These are phyloP conservation scores for Premnoplex brunnescens DNA, from an alignment of 2,797 vertebrate genomes.

Conservation along the genomic window DNA sequence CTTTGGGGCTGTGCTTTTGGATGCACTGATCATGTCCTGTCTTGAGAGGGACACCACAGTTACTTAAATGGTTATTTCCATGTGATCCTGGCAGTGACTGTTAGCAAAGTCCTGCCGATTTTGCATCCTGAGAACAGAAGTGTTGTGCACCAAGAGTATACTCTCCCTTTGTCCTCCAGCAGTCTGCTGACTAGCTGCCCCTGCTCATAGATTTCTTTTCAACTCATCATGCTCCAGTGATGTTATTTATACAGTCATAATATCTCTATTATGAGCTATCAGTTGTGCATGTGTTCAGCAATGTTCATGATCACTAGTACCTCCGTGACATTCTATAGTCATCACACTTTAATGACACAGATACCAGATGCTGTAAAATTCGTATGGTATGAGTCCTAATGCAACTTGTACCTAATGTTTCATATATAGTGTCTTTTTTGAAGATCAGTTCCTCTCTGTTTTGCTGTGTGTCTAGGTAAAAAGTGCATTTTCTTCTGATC, in stretches of 20 bases:
- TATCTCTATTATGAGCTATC: not conserved
- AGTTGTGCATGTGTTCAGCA: not conserved
- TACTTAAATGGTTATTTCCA: not conserved
- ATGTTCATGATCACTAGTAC: not conserved
- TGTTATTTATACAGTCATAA: not conserved
- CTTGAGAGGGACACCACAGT: not conserved
- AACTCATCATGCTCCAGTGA: not conserved
- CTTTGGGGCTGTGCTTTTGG: not conserved
- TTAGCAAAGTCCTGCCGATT: not conserved
- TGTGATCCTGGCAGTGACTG: not conserved
- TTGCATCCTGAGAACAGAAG: not conserved
- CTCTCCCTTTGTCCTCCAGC: not conserved
- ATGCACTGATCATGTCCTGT: not conserved
- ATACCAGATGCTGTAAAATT: not conserved
- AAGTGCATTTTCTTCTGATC: not conserved
- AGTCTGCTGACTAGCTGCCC: not conserved
- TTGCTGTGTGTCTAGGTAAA: not conserved
- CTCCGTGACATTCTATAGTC: not conserved
- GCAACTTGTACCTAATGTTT: not conserved
- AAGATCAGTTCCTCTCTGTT: not conserved
- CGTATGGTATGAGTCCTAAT: not conserved
- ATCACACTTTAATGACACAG: not conserved
- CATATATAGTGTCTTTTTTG: not conserved
- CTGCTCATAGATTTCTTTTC: not conserved
- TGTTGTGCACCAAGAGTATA: not conserved